Percentiles rank a stretch among this genome's conserved stretches.
Evolutionary conservation across 2,888 invertebrate species (phyloP).

Genomic region (Eristalis arbustorum): DNA sequence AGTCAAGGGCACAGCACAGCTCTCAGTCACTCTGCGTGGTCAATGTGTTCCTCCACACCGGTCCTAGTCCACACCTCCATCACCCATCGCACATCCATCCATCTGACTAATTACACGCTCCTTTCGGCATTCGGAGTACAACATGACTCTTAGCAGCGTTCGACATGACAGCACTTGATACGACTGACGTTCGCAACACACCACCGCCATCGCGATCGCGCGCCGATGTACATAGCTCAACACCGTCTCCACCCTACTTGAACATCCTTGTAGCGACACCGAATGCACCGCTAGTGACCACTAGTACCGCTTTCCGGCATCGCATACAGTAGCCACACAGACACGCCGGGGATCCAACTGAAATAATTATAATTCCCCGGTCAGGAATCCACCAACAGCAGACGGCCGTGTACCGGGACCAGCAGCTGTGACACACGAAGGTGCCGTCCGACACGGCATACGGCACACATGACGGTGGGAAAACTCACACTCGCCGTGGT

Average conservation of each 20-base stretch:
- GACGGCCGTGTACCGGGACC: constrained; percentile 41
- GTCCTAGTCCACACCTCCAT: not conserved
- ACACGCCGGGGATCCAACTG: constrained; percentile 28
- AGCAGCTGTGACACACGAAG: constrained; percentile 66
- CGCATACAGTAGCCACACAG: constrained; percentile 36
- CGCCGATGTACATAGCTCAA: constrained; percentile 43
- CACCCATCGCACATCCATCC: not conserved
- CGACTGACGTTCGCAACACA: constrained; percentile 58
- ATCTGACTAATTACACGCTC: constrained; percentile 24
- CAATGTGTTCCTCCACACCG: no score
- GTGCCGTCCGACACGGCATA: constrained; percentile 27
- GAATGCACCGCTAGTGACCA: constrained; percentile 60
- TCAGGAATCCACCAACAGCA: constrained; percentile 44
- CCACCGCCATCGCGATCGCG: constrained; percentile 26
- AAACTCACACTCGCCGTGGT: constrained; percentile 42
- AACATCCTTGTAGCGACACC: constrained; percentile 60
- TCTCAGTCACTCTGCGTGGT: no score
- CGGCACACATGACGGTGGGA: constrained; percentile 49
- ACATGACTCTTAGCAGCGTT: constrained; percentile 52
- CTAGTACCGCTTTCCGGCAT: constrained; percentile 42
- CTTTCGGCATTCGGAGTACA: not conserved
- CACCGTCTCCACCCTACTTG: constrained; percentile 58
- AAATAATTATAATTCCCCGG: constrained; percentile 61
- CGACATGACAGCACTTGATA: constrained; percentile 55
- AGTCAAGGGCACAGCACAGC: no score